Percentiles rank a stretch among this genome's conserved stretches.
phyloP scores from a whole-genome alignment of 2,888 invertebrate species.

The Apotomis betuletana region DNA sequence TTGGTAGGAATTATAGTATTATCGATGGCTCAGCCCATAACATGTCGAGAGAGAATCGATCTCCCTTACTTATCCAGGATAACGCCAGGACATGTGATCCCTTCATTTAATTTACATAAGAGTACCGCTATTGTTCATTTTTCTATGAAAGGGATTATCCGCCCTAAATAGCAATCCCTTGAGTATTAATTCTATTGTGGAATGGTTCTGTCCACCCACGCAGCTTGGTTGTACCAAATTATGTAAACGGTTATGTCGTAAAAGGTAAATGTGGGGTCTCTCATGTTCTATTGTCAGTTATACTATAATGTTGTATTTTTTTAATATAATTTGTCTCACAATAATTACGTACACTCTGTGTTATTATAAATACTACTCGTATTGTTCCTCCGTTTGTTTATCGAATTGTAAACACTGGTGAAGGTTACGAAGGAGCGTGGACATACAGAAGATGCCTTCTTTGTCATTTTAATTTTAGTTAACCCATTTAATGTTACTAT shows the following conservation, averaged over 20 bases:
- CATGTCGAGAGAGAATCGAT: slow-evolving; percentile 60
- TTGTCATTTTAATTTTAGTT: no score
- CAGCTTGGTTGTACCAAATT: background rate
- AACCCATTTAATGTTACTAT: no score
- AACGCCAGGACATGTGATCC: slow-evolving; percentile 64
- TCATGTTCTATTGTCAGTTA: no score
- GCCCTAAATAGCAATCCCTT: slow-evolving; percentile 72
- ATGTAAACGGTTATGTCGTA: background rate
- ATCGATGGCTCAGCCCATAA: slow-evolving; percentile 52
- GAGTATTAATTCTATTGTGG: slow-evolving; percentile 71
- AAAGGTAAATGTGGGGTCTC: no score
- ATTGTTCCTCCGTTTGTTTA: no score
- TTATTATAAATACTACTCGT: no score
- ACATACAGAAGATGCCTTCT: no score
- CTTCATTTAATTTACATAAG: slow-evolving; percentile 80
- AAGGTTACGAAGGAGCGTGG: no score
- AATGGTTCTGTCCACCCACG: slow-evolving; percentile 48
- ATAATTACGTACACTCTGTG: no score
- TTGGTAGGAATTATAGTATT: slow-evolving; percentile 58
- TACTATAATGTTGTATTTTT: no score
- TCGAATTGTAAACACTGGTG: no score
- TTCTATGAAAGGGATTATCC: slow-evolving; percentile 80
- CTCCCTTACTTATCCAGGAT: slow-evolving; percentile 58
- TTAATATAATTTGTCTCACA: no score
- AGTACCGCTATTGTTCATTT: slow-evolving; percentile 73